Evolutionary conservation across 2,113 vertebrate species (phyloP).

Genomic region (Pantherophis guttatus): DNA sequence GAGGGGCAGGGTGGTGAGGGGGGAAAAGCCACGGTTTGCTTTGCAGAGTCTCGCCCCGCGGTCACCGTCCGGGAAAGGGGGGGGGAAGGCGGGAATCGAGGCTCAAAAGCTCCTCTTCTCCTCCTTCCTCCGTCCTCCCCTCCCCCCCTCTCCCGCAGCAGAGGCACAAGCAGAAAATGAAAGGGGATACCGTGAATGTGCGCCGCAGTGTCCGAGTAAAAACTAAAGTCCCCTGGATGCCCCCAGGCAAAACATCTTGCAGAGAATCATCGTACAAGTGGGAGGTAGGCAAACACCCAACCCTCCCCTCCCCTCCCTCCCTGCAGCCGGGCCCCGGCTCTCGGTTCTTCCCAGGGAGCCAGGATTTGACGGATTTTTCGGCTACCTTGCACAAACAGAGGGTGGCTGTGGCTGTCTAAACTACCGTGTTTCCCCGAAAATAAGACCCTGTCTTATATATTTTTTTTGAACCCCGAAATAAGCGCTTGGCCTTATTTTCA

Average conservation of each 20-base stretch:
- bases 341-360: not conserved
- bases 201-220: constrained; percentile 75
- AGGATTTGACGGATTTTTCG: not conserved
- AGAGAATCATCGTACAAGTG: constrained; percentile 78
- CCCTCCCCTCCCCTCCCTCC: not conserved
- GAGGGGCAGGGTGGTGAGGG: too few relatives aligned
- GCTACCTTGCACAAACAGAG: not conserved
- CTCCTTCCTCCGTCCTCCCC: not conserved
- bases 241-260: constrained; percentile 80
- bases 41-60: not conserved
- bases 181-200: constrained; percentile 66
- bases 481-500: too few relatives aligned
- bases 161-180: constrained; percentile 71
- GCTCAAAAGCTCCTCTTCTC: constrained; percentile 1
- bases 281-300: constrained; percentile 76
- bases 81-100: too few relatives aligned
- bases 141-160: constrained; percentile 38
- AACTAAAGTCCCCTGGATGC: constrained; percentile 85
- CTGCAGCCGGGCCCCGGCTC: not conserved
- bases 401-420: not conserved
- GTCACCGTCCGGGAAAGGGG: too few relatives aligned
- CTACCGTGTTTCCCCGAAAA: not conserved
- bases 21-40: not conserved
- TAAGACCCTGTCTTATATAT: too few relatives aligned
- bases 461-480: too few relatives aligned